A percentile compares a stretch with the other conserved stretches of the same genome.
Conservation (phyloP, 2,888 invertebrate species). For the Sarcophaga subvicina region DNA sequence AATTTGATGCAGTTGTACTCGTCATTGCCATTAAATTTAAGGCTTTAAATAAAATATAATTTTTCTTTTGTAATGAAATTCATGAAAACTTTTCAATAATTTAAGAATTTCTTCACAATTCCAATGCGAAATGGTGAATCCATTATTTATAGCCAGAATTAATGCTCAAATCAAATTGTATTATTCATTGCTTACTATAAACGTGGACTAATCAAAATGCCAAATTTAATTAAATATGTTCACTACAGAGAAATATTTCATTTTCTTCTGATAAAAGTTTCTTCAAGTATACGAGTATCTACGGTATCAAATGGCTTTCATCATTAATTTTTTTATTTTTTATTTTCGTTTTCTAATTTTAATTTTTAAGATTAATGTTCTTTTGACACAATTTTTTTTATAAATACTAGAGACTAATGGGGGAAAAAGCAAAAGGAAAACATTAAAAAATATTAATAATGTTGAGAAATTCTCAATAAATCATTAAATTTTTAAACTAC, state of each 20-base stretch:
- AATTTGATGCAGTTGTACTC: background rate
- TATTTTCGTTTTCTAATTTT: background rate
- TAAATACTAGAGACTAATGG: no score
- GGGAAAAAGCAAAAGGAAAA: background rate
- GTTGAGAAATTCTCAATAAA: slow-evolving; percentile 37
- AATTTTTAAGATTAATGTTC: slow-evolving; percentile 17
- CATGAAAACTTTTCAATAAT: no score
- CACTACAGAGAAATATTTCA: background rate
- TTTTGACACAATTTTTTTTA: background rate
- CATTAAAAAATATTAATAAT: background rate
- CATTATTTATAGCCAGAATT: no score
- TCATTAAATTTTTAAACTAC: slow-evolving; percentile 38
- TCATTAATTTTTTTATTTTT: no score
- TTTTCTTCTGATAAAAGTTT: background rate
- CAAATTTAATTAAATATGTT: background rate
- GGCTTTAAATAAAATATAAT: background rate
- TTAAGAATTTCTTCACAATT: background rate
- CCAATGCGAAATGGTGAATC: no score
- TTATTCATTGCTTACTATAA: no score
- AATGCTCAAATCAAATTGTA: no score
- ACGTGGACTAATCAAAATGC: no score
- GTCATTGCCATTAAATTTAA: background rate
- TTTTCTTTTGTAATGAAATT: no score
- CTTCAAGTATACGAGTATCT: no score
- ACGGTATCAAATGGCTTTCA: background rate